Evolutionary conservation across 2,797 vertebrate genomes (phyloP).

Genomic region (Sebastes minor): DNA sequence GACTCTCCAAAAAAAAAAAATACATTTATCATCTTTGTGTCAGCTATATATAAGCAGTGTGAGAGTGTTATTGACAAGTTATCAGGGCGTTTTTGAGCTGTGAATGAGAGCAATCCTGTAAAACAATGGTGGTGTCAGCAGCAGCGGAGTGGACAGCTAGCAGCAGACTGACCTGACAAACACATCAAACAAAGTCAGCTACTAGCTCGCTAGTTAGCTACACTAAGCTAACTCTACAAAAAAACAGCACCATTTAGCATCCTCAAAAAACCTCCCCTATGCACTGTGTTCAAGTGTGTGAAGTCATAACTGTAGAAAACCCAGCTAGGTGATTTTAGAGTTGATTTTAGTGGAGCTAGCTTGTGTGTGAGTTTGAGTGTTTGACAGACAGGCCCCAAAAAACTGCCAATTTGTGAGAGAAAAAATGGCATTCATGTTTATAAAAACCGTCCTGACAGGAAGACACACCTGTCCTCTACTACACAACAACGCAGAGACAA

Average conservation of each 20-base stretch:
- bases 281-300: background rate
- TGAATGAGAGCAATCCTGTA: background rate
- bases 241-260: background rate
- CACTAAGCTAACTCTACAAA: conserved; percentile 32
- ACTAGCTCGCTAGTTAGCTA: conserved; percentile 26
- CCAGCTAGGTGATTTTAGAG: background rate
- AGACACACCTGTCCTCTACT: background rate
- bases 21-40: background rate
- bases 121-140: conserved; percentile 52
- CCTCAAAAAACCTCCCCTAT: fast-evolving
- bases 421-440: conserved; percentile 12
- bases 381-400: conserved; percentile 64
- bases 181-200: conserved; percentile 77
- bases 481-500: background rate
- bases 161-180: conserved; percentile 75
- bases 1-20: background rate
- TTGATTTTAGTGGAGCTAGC: background rate
- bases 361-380: conserved; percentile 20
- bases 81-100: background rate
- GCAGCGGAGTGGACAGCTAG: conserved; percentile 62
- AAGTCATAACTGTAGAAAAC: background rate
- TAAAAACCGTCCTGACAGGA: background rate
- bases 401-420: conserved; percentile 18
- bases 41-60: background rate
- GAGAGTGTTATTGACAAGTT: fast-evolving